Percentiles rank a stretch among this genome's conserved stretches.
These are phyloP conservation scores for Buceros bicornis DNA, from an alignment of 2,797 vertebrate species.

Conservation along the genomic window DNA sequence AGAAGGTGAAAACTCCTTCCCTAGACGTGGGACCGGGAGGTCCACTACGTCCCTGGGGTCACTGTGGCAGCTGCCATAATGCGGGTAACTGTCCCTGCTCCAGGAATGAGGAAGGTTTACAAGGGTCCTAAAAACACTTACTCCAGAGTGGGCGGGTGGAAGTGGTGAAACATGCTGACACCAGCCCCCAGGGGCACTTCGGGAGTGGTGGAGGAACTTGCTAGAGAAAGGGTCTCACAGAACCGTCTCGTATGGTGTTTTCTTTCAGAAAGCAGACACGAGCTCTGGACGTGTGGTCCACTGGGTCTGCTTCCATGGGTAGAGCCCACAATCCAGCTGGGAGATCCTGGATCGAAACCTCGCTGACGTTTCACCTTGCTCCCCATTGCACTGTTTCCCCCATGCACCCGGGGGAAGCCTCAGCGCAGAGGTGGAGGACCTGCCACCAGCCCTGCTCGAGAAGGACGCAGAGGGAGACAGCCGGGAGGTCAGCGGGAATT, in stretches of 20 bases:
- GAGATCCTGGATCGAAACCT: not conserved
- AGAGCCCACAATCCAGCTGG: conserved; percentile 46
- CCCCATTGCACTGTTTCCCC: not conserved
- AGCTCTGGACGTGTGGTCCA: no score
- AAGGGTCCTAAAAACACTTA: not conserved
- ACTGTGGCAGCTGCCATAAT: not conserved
- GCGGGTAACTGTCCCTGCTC: not conserved
- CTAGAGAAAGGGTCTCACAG: not conserved
- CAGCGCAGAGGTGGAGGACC: fast-evolving
- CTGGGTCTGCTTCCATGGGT: conserved; percentile 55
- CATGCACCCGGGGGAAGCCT: not conserved
- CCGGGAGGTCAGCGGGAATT: fast-evolving
- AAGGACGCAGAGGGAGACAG: not conserved
- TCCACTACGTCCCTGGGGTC: fast-evolving
- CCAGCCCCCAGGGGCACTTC: fast-evolving
- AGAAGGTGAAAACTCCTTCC: not conserved
- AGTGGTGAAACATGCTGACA: not conserved
- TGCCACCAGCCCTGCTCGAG: fast-evolving
- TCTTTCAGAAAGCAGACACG: not conserved
- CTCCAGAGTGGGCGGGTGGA: not conserved
- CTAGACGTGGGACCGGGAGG: not conserved
- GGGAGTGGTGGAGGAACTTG: not conserved
- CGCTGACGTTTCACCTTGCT: fast-evolving
- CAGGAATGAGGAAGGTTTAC: not conserved
- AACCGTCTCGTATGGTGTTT: not conserved